Evolutionary conservation across 1,140 invertebrate genomes (phyloP).

Genomic region (Macrotrachela quadricornifera): DNA sequence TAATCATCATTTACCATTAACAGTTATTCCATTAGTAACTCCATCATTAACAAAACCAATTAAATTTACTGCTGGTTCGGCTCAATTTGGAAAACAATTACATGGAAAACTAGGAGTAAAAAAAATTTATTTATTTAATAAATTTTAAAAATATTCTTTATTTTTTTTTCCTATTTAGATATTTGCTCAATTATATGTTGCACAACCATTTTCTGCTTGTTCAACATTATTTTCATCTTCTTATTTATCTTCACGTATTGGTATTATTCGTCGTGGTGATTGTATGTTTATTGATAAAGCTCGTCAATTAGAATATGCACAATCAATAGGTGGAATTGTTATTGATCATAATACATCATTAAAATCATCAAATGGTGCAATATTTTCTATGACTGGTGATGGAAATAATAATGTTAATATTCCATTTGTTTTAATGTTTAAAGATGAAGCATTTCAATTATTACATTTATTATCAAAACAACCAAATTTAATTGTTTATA

Average conservation of each 20-base stretch:
- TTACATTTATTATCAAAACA: no score
- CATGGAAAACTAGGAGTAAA: slow-evolving; percentile 18
- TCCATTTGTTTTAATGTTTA: no score
- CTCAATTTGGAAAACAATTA: slow-evolving; percentile 66
- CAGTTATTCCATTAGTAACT: not conserved
- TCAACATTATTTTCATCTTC: no score
- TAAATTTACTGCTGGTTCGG: slow-evolving; percentile 51
- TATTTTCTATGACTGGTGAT: no score
- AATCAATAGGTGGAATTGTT: slow-evolving; percentile 62
- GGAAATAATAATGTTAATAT: no score
- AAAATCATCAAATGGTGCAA: slow-evolving; percentile 11
- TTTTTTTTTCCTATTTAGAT: no score
- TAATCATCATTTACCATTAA: not conserved
- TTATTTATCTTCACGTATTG: slow-evolving; percentile 34
- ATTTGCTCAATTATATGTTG: no score
- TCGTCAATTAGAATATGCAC: slow-evolving; percentile 42
- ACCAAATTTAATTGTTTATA: no score
- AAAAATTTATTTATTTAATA: no score
- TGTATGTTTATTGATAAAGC: slow-evolving; percentile 84
- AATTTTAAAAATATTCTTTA: no score
- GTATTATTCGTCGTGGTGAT: slow-evolving; percentile 57
- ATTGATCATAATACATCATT: slow-evolving; percentile 45
- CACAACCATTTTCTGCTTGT: no score
- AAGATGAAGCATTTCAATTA: no score
- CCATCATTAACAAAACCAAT: not conserved